Conservation (phyloP, 2,797 vertebrate genomes). For the Chanos chanos region DNA sequence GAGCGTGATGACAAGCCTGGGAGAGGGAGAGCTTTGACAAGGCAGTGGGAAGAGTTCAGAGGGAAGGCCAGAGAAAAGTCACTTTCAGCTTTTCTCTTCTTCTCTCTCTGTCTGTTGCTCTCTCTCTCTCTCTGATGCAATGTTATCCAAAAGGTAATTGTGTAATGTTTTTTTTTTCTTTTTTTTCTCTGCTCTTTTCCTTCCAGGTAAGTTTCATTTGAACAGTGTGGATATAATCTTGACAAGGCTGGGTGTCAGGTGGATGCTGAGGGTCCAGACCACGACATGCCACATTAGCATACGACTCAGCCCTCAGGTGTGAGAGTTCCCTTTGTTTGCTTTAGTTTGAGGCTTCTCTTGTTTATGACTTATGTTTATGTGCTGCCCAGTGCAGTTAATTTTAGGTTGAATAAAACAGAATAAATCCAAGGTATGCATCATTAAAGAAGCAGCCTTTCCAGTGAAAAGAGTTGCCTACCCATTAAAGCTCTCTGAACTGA, state of each 20-base stretch:
- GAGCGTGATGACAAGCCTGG: constrained; percentile 26
- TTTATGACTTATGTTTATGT: background rate
- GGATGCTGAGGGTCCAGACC: constrained; percentile 3
- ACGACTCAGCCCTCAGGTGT: constrained; percentile 24
- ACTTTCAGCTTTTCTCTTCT: constrained; percentile 43
- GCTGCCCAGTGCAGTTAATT: background rate
- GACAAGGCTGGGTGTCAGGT: constrained; percentile 1
- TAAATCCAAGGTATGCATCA: background rate
- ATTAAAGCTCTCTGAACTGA: constrained; percentile 15
- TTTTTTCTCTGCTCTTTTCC: constrained; percentile 26
- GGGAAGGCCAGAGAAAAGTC: constrained; percentile 38
- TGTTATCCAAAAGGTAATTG: constrained; percentile 20
- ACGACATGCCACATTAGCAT: constrained; percentile 25
- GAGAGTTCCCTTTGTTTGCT: constrained; percentile 14
- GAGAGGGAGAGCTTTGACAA: background rate
- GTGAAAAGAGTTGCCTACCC: too few species aligned
- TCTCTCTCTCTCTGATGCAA: background rate
- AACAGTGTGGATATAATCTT: constrained; percentile 51
- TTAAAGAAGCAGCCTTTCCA: constrained; percentile 16
- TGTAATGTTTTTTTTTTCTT: constrained; percentile 34
- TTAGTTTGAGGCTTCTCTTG: background rate
- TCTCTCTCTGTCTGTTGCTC: constrained; percentile 55
- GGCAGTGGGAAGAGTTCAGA: constrained; percentile 1
- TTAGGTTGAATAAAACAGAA: background rate
- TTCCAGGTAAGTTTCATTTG: constrained; percentile 74